Conservation (phyloP, 1,140 invertebrate genomes). For the Batillaria attramentaria region DNA sequence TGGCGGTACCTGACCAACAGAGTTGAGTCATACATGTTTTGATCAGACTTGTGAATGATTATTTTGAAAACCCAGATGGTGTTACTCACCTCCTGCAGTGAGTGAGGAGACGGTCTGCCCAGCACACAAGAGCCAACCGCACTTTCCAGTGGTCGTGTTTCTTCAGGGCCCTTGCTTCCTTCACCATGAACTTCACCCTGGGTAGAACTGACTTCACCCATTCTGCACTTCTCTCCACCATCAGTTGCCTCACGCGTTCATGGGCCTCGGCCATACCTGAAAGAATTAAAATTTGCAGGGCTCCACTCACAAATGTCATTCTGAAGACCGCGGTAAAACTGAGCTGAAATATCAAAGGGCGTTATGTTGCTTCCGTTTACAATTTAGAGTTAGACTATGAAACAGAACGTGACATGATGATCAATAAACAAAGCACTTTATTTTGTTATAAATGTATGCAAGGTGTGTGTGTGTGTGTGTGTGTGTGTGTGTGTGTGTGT, state of each 20-base stretch:
- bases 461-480: not conserved
- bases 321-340: too few species aligned
- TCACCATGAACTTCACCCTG: conserved; percentile 53
- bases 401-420: not conserved
- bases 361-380: not conserved
- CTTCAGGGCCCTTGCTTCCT: conserved; percentile 50
- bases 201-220: conserved; percentile 52
- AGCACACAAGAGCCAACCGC: conserved; percentile 51
- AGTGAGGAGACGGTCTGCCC: conserved; percentile 52
- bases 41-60: too few species aligned
- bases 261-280: too few species aligned
- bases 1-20: not conserved
- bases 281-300: too few species aligned
- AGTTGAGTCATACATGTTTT: too few species aligned
- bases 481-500: not conserved
- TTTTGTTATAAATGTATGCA: not conserved
- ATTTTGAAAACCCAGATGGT: too few species aligned
- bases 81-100: conserved; percentile 49
- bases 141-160: conserved; percentile 58
- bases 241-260: conserved; percentile 49
- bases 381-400: not conserved
- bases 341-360: too few species aligned
- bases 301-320: not conserved
- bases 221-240: conserved; percentile 47
- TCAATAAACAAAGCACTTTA: not conserved